phyloP scores from a whole-genome alignment of 2,113 vertebrate species.

The Microcebus lehilahytsara region DNA sequence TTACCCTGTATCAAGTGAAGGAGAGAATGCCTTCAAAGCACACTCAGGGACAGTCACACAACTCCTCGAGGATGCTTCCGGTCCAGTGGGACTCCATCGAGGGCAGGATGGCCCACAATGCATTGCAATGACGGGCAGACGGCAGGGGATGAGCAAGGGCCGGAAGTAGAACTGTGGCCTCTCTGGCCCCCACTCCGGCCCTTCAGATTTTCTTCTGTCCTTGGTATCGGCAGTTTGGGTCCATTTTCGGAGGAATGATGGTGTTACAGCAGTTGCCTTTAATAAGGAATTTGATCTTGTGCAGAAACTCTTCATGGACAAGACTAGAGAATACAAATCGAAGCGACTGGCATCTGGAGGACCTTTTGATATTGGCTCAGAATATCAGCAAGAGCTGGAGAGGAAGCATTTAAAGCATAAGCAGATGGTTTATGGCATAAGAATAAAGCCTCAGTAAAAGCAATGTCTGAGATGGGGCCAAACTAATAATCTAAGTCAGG shows the following conservation, averaged over 20 bases:
- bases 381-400: conserved; percentile 87
- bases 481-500: not conserved
- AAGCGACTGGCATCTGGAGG: conserved; percentile 87
- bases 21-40: not conserved
- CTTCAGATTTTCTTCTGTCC: conserved; percentile 81
- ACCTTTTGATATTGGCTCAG: conserved; percentile 84
- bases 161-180: fast-evolving
- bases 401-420: conserved; percentile 88
- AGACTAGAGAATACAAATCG: conserved; percentile 89
- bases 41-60: fast-evolving
- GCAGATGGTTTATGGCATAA: conserved; percentile 65
- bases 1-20: not conserved
- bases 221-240: conserved; percentile 77
- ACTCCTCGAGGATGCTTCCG: fast-evolving
- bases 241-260: conserved; percentile 86
- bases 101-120: not conserved
- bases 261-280: conserved; percentile 85
- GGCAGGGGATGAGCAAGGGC: fast-evolving
- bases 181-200: not conserved
- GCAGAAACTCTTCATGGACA: conserved; percentile 91
- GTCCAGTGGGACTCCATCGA: fast-evolving
- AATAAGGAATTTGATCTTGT: conserved; percentile 89
- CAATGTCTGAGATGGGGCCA: not conserved
- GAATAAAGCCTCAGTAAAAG: not conserved
- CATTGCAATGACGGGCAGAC: fast-evolving